phyloP scores from a whole-genome alignment of 92 coral and sea anemone species.

The Chrysogorgia sp. region DNA sequence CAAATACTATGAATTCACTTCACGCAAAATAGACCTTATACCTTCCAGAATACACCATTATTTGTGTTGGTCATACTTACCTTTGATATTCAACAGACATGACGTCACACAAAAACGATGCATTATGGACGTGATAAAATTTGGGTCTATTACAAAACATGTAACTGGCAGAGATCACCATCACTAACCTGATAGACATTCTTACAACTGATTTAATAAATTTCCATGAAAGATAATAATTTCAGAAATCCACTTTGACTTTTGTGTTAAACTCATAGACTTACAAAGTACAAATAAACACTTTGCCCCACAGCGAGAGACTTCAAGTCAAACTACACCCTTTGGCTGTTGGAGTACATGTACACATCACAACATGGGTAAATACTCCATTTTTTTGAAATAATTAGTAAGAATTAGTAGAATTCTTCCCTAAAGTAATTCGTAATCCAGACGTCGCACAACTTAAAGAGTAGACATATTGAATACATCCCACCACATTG shows the following conservation, averaged over 20 bases:
- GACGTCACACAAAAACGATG: too few species aligned
- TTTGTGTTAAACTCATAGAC: neutral
- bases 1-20: too few species aligned
- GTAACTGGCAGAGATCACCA: neutral
- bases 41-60: neutral
- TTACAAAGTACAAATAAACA: neutral
- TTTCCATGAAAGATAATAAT: conserved; percentile 10
- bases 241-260: conserved; percentile 15
- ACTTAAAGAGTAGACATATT: neutral
- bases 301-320: neutral
- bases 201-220: neutral
- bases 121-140: too few species aligned
- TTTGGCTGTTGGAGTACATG: too few species aligned
- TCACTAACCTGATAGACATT: neutral
- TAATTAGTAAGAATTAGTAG: neutral
- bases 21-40: too few species aligned
- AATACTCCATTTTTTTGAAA: conserved; percentile 3
- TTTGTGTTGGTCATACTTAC: too few species aligned
- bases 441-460: neutral
- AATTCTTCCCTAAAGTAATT: neutral
- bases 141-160: too few species aligned
- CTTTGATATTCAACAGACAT: too few species aligned
- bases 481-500: neutral
- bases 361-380: neutral
- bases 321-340: too few species aligned